These are phyloP conservation scores for Mustela nigripes DNA, from an alignment of 2,113 vertebrate species.

Conservation along the genomic window DNA sequence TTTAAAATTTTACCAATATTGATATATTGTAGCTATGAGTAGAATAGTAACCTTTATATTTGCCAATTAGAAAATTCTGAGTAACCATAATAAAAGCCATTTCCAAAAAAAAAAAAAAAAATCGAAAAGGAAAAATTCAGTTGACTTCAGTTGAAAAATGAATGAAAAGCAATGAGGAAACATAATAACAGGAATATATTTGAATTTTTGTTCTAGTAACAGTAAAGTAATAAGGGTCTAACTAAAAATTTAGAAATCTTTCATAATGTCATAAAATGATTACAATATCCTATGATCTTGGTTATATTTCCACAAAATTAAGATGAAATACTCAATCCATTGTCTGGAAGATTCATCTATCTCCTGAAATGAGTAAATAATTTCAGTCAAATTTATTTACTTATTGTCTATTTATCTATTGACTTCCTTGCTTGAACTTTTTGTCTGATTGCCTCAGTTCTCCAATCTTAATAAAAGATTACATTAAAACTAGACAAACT, in stretches of 20 bases:
- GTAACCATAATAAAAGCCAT: background rate
- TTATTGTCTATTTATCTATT: background rate
- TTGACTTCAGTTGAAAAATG: background rate
- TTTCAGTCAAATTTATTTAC: background rate
- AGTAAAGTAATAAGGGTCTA: background rate
- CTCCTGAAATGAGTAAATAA: background rate
- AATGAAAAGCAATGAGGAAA: background rate
- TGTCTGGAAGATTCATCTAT: background rate
- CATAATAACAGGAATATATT: background rate
- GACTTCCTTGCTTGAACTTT: background rate
- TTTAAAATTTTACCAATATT: background rate
- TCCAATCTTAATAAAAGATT: conserved; percentile 52
- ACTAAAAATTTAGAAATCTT: background rate
- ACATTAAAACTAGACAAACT: background rate
- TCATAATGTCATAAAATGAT: conserved; percentile 1
- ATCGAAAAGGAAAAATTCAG: background rate
- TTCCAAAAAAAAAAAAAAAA: background rate
- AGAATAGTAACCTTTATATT: background rate
- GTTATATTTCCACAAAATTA: background rate
- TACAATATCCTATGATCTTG: background rate
- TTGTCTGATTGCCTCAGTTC: background rate
- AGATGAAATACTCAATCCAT: background rate
- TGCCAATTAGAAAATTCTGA: background rate
- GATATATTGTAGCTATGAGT: background rate
- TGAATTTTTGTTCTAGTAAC: background rate